Evolutionary conservation across 1,140 invertebrate genomes (phyloP).

Genomic region (Euura lappo): DNA sequence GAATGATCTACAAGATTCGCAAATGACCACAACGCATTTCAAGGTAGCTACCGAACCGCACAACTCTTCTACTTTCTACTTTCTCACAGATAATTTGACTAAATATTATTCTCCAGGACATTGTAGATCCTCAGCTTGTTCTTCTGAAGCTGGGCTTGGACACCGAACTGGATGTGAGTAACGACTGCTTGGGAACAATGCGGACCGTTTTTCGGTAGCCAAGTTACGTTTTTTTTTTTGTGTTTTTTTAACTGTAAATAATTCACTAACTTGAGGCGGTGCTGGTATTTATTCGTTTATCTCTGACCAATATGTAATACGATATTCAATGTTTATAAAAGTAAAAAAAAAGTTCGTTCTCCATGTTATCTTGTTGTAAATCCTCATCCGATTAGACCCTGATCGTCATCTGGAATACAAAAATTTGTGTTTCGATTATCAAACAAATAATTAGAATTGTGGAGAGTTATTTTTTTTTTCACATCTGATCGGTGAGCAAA

Average conservation of each 20-base stretch:
- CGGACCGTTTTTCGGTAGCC: conserved; percentile 19
- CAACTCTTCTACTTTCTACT: neutral
- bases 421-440: neutral
- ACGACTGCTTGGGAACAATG: conserved; percentile 23
- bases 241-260: conserved; percentile 17
- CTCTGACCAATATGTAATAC: no score
- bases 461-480: neutral
- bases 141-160: conserved; percentile 50
- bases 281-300: no score
- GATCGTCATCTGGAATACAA: conserved; percentile 22
- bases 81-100: conserved; percentile 1
- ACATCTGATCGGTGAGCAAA: neutral
- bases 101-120: conserved; percentile 38
- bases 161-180: conserved; percentile 36
- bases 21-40: conserved; percentile 31
- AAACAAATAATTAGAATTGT: no score
- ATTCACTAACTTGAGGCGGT: no score
- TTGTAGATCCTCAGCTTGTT: conserved; percentile 49
- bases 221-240: neutral
- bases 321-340: neutral
- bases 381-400: conserved; percentile 12
- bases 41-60: conserved; percentile 31
- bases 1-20: conserved; percentile 7
- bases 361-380: no score
- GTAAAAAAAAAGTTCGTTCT: neutral